phyloP scores from a whole-genome alignment of 2,888 invertebrate species.

The Epinotia nisella region DNA sequence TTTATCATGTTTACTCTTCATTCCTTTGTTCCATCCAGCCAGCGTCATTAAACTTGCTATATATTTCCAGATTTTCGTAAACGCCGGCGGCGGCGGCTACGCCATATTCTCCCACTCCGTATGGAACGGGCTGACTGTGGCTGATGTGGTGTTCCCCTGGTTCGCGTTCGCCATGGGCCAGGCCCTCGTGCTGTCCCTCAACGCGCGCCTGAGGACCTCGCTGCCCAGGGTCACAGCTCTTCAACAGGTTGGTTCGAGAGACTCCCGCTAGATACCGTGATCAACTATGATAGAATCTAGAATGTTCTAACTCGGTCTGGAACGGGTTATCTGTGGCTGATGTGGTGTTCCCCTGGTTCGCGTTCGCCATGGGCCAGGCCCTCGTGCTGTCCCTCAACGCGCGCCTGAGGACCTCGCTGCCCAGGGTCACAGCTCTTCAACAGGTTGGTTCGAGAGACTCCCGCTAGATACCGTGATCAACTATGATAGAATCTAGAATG shows the following conservation, averaged over 20 bases:
- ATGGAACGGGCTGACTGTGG: conserved; percentile 94
- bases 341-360: conserved; percentile 95
- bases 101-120: conserved; percentile 90
- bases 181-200: conserved; percentile 89
- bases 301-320: conserved; percentile 93
- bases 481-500: conserved; percentile 83
- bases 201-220: conserved; percentile 87
- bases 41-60: neutral
- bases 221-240: conserved; percentile 82
- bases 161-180: conserved; percentile 96
- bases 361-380: conserved; percentile 95
- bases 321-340: conserved; percentile 94
- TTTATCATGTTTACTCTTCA: no score
- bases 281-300: conserved; percentile 71
- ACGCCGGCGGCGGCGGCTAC: conserved; percentile 94
- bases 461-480: no score
- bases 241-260: conserved; percentile 64
- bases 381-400: conserved; percentile 89
- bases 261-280: neutral
- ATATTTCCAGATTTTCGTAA: conserved; percentile 89
- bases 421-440: conserved; percentile 76
- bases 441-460: conserved; percentile 60
- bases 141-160: conserved; percentile 96
- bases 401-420: conserved; percentile 86
- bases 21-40: no score